A percentile compares a stretch with the other conserved stretches of the same genome.
Conservation (phyloP, 2,113 vertebrate genomes). For the Carollia perspicillata region DNA sequence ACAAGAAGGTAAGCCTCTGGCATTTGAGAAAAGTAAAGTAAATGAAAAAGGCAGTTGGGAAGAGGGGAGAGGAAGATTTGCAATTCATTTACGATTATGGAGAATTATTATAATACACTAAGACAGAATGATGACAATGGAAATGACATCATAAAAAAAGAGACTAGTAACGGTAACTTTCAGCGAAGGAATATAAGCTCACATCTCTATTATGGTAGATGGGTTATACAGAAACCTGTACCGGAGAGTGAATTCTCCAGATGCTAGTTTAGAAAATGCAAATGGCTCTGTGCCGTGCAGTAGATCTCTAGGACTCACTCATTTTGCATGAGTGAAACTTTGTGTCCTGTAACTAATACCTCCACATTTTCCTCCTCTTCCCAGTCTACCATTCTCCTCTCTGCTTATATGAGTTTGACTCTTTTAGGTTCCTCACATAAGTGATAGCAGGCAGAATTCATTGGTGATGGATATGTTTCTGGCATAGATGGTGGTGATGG, state of each 20-base stretch:
- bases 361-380: not conserved
- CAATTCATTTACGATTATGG: slow-evolving; percentile 22
- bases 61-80: not conserved
- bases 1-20: slow-evolving; percentile 23
- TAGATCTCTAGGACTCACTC: not conserved
- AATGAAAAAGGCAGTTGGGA: not conserved
- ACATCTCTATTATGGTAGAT: not conserved
- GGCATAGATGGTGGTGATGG: not conserved
- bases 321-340: not conserved
- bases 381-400: not conserved
- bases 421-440: not conserved
- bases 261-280: not conserved
- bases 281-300: not conserved
- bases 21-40: slow-evolving; percentile 17
- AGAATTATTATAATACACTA: not conserved
- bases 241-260: not conserved
- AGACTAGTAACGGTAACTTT: not conserved
- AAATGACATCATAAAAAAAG: not conserved
- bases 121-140: not conserved
- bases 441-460: not conserved
- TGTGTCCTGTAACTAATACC: not conserved
- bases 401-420: not conserved
- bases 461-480: not conserved
- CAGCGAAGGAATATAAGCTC: not conserved
- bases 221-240: not conserved